Evolutionary conservation across 64 coral and sea anemone genomes (phyloP), one percentile per base, ranked within the genome.

Genomic region (Trachythela sp.): DNA sequence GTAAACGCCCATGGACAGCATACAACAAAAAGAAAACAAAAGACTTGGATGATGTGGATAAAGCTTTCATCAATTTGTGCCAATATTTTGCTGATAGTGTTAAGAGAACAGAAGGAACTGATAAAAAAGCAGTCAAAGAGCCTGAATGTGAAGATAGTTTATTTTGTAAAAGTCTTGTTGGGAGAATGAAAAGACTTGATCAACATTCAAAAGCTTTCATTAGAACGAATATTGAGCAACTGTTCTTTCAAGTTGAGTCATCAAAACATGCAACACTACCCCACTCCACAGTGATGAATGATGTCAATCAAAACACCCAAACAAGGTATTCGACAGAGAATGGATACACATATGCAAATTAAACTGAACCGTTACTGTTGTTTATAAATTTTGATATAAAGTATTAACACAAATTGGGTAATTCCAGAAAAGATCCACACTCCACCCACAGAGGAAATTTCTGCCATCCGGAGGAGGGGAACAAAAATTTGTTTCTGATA

Each of bases 151-250:
- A 86, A 86, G 41, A 86, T 48, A 54, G 84, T 27, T 38, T 86
- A 24, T 86, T 86, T 86, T 86, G 41, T 27, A 86, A 54, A 10
- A 86, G 84, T 48, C 33, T 86, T 14, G 49, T 86, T 26, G 39
- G 13, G 27, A 45, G 84, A 48, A 86, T 86, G 84, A 48, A n/a
- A 38, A 86, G 49, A 35, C 84, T 84, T 84, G 27, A 29, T 22
- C 83, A 29, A 37, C n/a, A 39, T 34, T 84, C 83, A 34, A 84
- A 84, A 41, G 83, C 83, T 34, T 34, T 41, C n/a, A 29, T 84
- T 33, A 34, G 83, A 37, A 84, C 30, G 32, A 27, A 36, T 34
- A 84, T 84, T 20, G 83, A 84, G 39, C 83, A 84, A 36, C 7
- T 41, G n/a, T 84, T 84, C 30, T 84, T 37, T 84, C 32, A 84